phyloP scores from a whole-genome alignment of 2,113 vertebrate genomes.

The Myrmecobius fasciatus region DNA sequence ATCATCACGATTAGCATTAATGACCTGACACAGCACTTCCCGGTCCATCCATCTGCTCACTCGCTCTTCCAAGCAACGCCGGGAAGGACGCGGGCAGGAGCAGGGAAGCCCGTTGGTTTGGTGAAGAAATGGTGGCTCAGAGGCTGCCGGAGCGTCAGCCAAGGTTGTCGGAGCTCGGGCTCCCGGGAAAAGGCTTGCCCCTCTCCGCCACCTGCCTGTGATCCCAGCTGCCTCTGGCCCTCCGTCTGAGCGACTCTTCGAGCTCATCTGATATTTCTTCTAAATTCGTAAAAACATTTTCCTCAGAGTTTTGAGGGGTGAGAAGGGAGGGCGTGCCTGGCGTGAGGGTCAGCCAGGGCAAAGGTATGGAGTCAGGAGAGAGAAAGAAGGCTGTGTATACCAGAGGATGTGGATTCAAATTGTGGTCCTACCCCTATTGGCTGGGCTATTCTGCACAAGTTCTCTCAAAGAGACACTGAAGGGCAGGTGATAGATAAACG shows the following conservation, averaged over 20 bases:
- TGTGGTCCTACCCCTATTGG: neutral
- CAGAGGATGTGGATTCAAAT: neutral
- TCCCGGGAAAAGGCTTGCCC: neutral
- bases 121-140: neutral
- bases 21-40: neutral
- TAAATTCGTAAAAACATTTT: no score
- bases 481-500: no score
- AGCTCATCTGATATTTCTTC: neutral
- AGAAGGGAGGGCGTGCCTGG: no score
- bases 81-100: neutral
- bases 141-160: neutral
- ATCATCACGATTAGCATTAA: neutral
- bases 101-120: neutral
- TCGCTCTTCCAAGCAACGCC: neutral
- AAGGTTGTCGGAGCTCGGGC: neutral
- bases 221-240: neutral
- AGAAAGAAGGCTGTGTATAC: no score
- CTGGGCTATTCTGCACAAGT: neutral
- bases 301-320: no score
- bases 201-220: neutral
- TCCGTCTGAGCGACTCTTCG: fast-evolving
- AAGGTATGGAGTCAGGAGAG: no score
- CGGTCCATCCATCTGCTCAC: neutral
- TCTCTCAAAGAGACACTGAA: no score
- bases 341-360: no score